Conservation (phyloP, 1,140 invertebrate genomes). For the Prorops nasuta region DNA sequence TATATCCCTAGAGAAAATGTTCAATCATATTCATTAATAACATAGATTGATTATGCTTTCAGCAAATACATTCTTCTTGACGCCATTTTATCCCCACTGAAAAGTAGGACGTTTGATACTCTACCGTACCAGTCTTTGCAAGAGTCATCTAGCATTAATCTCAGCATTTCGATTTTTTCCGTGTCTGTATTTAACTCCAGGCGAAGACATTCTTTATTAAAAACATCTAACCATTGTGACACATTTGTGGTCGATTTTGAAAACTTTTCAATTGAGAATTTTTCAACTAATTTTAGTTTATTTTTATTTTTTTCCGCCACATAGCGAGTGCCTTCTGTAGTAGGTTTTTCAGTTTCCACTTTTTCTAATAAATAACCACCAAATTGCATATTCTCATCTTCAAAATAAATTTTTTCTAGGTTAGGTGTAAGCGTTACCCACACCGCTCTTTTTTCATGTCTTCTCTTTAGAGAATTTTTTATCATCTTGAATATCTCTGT, state of each 20-base stretch:
- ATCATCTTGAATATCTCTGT: not conserved
- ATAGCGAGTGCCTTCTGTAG: not conserved
- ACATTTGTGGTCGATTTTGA: not conserved
- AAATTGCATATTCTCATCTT: slow-evolving; percentile 1
- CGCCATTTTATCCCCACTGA: too few relatives aligned
- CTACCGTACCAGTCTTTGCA: not conserved
- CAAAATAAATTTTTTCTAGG: not conserved
- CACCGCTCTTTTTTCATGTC: slow-evolving; percentile 4
- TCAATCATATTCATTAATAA: too few relatives aligned
- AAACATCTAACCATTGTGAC: not conserved
- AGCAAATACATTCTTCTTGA: too few relatives aligned
- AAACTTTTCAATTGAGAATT: not conserved
- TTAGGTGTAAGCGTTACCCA: slow-evolving; percentile 1
- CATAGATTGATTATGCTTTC: too few relatives aligned
- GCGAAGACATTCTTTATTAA: not conserved
- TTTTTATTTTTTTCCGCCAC: not conserved
- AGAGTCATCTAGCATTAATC: not conserved
- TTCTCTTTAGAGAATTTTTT: slow-evolving; percentile 5
- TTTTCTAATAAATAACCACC: not conserved
- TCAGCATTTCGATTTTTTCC: not conserved
- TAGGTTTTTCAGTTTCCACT: not conserved
- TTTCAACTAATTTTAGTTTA: not conserved
- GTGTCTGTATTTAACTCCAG: not conserved
- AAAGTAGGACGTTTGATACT: too few relatives aligned
- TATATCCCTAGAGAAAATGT: too few relatives aligned